Percentiles rank a stretch among this genome's conserved stretches.
Conservation (phyloP, 2,113 vertebrate genomes). For the Salvelinus sp. region DNA sequence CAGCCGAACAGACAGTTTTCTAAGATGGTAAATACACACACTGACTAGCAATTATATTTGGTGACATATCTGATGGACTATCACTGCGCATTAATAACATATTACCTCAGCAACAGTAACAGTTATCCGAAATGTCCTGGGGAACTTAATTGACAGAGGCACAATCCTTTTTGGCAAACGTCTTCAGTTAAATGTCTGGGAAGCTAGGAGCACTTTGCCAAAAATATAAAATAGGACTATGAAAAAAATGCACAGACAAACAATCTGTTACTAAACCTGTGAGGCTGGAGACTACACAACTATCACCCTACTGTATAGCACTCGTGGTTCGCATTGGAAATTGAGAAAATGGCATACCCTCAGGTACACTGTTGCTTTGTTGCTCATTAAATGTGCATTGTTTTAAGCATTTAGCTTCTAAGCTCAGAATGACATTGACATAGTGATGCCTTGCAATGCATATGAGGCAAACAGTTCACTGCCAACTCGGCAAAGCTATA, state of each 20-base stretch:
- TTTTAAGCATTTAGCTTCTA: slow-evolving; percentile 68
- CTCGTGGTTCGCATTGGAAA: slow-evolving; percentile 22
- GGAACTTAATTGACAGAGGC: slow-evolving; percentile 53
- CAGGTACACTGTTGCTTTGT: slow-evolving; percentile 64
- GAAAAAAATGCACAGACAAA: slow-evolving; percentile 55
- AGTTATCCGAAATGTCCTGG: slow-evolving; percentile 34
- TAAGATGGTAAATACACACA: slow-evolving; percentile 29
- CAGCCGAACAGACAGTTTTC: neutral
- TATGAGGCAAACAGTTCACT: slow-evolving; percentile 65
- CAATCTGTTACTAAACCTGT: slow-evolving; percentile 42
- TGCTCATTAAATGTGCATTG: slow-evolving; percentile 70
- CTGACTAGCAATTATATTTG: slow-evolving; percentile 33
- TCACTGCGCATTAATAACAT: slow-evolving; percentile 47
- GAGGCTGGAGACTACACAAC: slow-evolving; percentile 31
- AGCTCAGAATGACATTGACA: slow-evolving; percentile 55
- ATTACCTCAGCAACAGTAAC: slow-evolving; percentile 48
- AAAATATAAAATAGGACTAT: slow-evolving; percentile 36
- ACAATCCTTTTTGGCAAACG: slow-evolving; percentile 42
- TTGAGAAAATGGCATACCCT: slow-evolving; percentile 49
- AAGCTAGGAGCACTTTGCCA: slow-evolving; percentile 36
- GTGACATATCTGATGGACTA: slow-evolving; percentile 45
- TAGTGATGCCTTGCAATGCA: slow-evolving; percentile 55
- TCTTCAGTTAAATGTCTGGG: slow-evolving; percentile 41
- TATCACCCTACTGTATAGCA: slow-evolving; percentile 44
- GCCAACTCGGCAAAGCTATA: slow-evolving; percentile 50